A percentile compares a stretch with the other conserved stretches of the same genome.
These are phyloP conservation scores for Pherbina coryleti DNA, from an alignment of 2,888 invertebrate genomes.

Conservation along the genomic window DNA sequence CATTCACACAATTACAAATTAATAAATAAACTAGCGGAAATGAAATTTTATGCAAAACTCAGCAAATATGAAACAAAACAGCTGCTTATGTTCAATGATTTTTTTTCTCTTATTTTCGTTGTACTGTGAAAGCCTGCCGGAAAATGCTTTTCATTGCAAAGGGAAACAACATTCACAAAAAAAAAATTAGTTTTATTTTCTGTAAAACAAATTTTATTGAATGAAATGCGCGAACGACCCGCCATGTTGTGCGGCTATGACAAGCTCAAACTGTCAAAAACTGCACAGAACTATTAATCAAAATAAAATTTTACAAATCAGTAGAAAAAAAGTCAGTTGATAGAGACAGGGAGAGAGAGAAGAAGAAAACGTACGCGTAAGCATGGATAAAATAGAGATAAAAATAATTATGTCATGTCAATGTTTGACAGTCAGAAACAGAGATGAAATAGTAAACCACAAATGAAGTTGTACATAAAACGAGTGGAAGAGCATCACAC, in stretches of 20 bases:
- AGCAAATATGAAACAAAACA: slow-evolving; percentile 19
- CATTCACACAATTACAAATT: slow-evolving; percentile 22
- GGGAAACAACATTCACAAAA: not conserved
- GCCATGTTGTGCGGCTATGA: slow-evolving; percentile 12
- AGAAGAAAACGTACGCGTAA: not conserved
- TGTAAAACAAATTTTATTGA: not conserved
- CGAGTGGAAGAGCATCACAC: not conserved
- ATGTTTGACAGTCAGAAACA: slow-evolving; percentile 10
- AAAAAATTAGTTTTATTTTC: not conserved
- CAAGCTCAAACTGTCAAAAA: slow-evolving; percentile 33
- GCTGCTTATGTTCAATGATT: slow-evolving; percentile 9
- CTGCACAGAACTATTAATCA: slow-evolving; percentile 34
- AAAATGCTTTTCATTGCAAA: not conserved
- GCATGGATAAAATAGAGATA: not conserved
- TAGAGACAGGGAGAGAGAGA: not conserved
- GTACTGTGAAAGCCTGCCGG: not conserved
- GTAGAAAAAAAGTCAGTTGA: not conserved
- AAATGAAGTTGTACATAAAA: not conserved
- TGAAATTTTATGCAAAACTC: slow-evolving; percentile 29
- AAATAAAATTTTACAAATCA: slow-evolving; percentile 35
- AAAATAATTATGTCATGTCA: slow-evolving; percentile 2
- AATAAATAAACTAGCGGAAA: slow-evolving; percentile 33
- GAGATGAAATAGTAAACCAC: not conserved
- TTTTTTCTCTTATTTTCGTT: not conserved
- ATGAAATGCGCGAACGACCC: not conserved